Percentiles rank a stretch among this genome's conserved stretches.
These are phyloP conservation scores for Calameuta idolon DNA, from an alignment of 2,888 invertebrate genomes.

Conservation along the genomic window DNA sequence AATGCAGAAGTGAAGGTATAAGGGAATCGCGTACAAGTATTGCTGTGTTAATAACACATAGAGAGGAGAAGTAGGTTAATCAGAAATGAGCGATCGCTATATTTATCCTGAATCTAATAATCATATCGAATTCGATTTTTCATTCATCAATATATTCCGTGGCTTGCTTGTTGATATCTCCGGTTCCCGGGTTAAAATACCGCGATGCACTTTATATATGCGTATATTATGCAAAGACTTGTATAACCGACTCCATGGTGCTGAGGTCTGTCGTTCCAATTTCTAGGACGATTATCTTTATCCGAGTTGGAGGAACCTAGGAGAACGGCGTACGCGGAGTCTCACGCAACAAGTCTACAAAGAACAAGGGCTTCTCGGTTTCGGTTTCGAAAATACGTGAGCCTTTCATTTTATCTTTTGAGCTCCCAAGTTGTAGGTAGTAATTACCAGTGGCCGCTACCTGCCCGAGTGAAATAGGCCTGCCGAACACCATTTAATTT, in stretches of 20 bases:
- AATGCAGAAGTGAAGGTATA: not conserved
- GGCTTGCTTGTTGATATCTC: not conserved
- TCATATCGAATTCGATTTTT: not conserved
- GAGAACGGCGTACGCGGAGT: not conserved
- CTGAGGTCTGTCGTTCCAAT: not conserved
- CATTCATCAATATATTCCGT: not conserved
- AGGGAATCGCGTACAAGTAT: not conserved
- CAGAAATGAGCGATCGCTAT: not conserved
- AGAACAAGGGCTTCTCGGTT: slow-evolving; percentile 32
- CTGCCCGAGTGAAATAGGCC: slow-evolving; percentile 64
- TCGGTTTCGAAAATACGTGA: slow-evolving; percentile 49
- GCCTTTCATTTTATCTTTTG: slow-evolving; percentile 51
- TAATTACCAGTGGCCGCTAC: slow-evolving; percentile 68
- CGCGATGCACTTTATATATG: not conserved
- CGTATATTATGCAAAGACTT: not conserved
- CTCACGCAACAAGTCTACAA: not conserved
- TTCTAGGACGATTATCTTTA: not conserved
- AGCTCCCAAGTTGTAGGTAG: slow-evolving; percentile 61
- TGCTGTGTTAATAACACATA: not conserved
- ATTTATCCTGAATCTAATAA: not conserved
- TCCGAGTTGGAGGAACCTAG: not conserved
- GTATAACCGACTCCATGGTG: not conserved
- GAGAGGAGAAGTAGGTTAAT: not conserved
- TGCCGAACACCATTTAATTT: slow-evolving; percentile 66
- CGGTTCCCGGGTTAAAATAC: not conserved